These are phyloP conservation scores for Drosophila quadrilineata DNA, from an alignment of 1,140 invertebrate genomes.

Conservation along the genomic window DNA sequence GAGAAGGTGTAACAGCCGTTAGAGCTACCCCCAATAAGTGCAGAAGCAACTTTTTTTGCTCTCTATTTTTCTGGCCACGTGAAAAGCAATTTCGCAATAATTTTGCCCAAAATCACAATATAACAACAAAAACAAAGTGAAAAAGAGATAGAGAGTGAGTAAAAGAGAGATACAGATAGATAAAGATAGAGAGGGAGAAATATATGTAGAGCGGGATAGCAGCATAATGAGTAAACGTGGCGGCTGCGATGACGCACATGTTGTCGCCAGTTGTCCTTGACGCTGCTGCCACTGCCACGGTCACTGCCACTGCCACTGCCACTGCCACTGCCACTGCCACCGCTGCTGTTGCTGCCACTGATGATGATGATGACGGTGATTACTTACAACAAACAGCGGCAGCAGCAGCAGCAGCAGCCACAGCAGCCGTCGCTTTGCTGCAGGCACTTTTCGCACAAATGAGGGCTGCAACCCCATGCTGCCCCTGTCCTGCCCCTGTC, in stretches of 20 bases:
- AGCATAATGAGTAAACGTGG: conserved; percentile 71
- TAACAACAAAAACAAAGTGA: conserved; percentile 28
- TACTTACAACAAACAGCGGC: conserved; percentile 74
- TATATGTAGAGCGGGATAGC: not conserved
- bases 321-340: not conserved
- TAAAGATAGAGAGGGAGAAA: too few relatives aligned
- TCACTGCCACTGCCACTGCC: too few relatives aligned
- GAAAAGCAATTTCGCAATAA: conserved; percentile 61
- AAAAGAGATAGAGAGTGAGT: conserved; percentile 25
- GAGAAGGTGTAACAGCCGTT: conserved; percentile 39
- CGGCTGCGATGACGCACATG: conserved; percentile 69
- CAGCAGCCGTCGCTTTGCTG: conserved; percentile 55
- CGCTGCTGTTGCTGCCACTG: conserved; percentile 37
- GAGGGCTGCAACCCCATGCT: conserved; percentile 70
- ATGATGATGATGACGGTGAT: conserved; percentile 75
- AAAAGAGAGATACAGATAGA: not conserved
- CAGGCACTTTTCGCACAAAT: conserved; percentile 59
- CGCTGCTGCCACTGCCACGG: conserved; percentile 15
- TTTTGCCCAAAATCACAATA: conserved; percentile 43
- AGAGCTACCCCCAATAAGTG: conserved; percentile 64
- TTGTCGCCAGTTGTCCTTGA: conserved; percentile 76
- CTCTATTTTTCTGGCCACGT: conserved; percentile 43
- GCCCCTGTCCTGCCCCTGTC: too few relatives aligned
- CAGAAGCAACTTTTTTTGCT: conserved; percentile 20
- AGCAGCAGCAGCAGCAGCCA: conserved; percentile 32